Conservation (phyloP, 2,888 invertebrate species). For the Conchocele bisecta region DNA sequence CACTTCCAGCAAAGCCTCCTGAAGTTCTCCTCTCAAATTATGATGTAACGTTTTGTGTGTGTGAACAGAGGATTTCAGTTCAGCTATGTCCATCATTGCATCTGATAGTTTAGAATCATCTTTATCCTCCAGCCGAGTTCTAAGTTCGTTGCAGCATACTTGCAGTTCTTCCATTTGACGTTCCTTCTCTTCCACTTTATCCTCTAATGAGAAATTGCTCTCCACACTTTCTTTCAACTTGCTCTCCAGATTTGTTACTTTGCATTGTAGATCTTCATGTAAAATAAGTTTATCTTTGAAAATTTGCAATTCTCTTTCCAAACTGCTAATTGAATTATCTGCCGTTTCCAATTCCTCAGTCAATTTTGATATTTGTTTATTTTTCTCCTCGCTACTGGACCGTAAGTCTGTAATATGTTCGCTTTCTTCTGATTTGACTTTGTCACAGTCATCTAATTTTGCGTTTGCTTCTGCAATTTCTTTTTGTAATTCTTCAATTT, state of each 20-base stretch:
- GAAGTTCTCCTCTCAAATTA: conserved; percentile 58
- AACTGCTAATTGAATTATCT: neutral
- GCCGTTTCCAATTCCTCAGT: neutral
- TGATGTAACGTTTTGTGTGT: conserved; percentile 62
- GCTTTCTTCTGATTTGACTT: too few species aligned
- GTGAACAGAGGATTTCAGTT: conserved; percentile 62
- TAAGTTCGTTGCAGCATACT: conserved; percentile 19
- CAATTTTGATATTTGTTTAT: conserved; percentile 4
- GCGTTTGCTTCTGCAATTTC: too few species aligned
- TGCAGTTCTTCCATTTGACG: conserved; percentile 34
- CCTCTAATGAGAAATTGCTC: too few species aligned
- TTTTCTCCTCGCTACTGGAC: too few species aligned
- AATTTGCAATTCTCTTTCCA: neutral
- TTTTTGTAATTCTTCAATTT: too few species aligned
- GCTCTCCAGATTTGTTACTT: neutral
- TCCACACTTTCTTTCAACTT: too few species aligned
- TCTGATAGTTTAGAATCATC: conserved; percentile 36
- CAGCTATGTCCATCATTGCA: conserved; percentile 59
- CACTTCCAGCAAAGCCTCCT: conserved; percentile 32
- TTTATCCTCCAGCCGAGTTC: conserved; percentile 17
- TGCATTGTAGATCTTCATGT: neutral
- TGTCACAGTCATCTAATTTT: too few species aligned
- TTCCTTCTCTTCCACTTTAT: conserved; percentile 39
- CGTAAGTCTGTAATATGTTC: too few species aligned
- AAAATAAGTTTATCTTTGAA: neutral